phyloP scores from a whole-genome alignment of 2,888 invertebrate genomes.

The Elegia similella region DNA sequence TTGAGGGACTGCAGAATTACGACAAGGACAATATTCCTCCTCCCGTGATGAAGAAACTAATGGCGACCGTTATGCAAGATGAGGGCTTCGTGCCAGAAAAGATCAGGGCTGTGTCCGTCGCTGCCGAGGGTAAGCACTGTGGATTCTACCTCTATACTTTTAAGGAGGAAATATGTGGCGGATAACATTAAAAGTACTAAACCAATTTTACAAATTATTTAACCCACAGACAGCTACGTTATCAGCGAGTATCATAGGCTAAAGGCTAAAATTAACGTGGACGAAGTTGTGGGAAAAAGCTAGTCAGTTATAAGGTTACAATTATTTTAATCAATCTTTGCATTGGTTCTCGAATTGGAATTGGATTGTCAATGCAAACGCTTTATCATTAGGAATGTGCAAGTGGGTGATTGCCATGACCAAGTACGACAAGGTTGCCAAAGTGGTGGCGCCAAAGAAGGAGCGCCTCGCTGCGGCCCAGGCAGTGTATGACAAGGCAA shows the following conservation, averaged over 20 bases:
- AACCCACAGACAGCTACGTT: no score
- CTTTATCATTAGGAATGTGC: slow-evolving; percentile 84
- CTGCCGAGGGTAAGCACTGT: slow-evolving; percentile 87
- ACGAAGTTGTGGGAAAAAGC: no score
- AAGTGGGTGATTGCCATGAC: slow-evolving; percentile 98
- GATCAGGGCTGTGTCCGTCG: slow-evolving; percentile 91
- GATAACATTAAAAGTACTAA: no score
- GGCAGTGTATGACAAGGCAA: slow-evolving; percentile 86
- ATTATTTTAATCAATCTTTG: no score
- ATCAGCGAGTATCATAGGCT: no score
- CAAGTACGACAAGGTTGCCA: slow-evolving; percentile 96
- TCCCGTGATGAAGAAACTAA: slow-evolving; percentile 90
- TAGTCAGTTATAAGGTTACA: no score
- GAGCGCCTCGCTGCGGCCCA: slow-evolving; percentile 94
- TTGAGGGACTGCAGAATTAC: slow-evolving; percentile 92
- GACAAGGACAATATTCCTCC: slow-evolving; percentile 97
- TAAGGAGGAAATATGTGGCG: no score
- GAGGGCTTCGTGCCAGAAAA: slow-evolving; percentile 96
- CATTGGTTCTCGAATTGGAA: no score
- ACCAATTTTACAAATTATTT: no score
- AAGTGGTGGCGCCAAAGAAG: slow-evolving; percentile 96
- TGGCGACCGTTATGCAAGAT: slow-evolving; percentile 89
- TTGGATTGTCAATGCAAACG: not conserved
- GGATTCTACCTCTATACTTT: no score
- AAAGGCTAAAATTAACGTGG: no score